Evolutionary conservation across 2,888 invertebrate species (phyloP), one percentile per base, ranked within the genome.

Genomic region (Malthinus flaveolus): DNA sequence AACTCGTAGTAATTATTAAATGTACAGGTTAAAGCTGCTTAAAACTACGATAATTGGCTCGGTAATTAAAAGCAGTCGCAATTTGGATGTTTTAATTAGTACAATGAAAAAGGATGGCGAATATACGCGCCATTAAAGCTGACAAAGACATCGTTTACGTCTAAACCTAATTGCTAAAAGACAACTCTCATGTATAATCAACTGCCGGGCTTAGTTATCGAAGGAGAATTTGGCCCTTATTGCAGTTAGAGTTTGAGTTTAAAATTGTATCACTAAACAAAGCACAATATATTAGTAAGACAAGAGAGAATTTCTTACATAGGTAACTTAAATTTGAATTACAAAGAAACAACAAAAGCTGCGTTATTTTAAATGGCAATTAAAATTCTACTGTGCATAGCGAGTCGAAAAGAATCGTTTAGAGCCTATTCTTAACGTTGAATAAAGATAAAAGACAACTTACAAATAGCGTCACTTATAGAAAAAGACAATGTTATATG

Each of bases 321-420:
- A 62, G 64, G 59, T 60, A 63, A 65, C 64, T 72, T 72, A 71
- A 72, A 71, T 70, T 71, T 71, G 71, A 71, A 71, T 70, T 70
- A 70, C 70, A 71, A 70, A 71, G 68, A 69, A 65, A 68, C 66
- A 56, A 69, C 66, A 64, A 64, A 54, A 59, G 62, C 64, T 62
- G 66, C 66, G 68, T 69, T 70, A 71, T 69, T 73, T 72, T 72
- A 71, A 73, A 73, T 71, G 71, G 71, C 71, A 73, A 73, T 73
- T 73, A 73, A 73, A 71, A 73, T 71, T 70, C 71, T 71, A 67
- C 70, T 63, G 69, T 65, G 71, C 71, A 69, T 69, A 68, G 68
- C 69, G 62, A 62, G 47, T 42, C 42, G 45, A 59, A 63, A 47
- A 52, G 47, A 49, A 47, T 49, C 44, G 46, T 36, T 35, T 46